Percentiles rank a stretch among this genome's conserved stretches.
Conservation (phyloP, 53 echinoderm and acorn worm species). For the Patiria pectinifera region DNA sequence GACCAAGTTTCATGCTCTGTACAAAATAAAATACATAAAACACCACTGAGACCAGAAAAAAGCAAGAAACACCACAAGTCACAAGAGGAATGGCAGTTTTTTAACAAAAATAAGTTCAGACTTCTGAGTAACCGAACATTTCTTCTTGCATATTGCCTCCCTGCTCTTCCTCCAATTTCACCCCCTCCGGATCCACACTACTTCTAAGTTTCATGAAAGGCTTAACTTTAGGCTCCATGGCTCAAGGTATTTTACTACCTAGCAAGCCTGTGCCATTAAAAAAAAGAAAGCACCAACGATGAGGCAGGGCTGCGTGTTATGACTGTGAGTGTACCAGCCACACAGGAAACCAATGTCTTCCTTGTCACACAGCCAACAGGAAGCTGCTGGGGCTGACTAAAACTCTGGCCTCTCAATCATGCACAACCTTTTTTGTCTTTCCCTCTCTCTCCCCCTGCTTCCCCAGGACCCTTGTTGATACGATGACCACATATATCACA, state of each 20-base stretch:
- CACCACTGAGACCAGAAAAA: too few relatives aligned
- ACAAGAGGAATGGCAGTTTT: too few relatives aligned
- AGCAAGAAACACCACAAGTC: too few relatives aligned
- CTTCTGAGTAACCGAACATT: too few relatives aligned
- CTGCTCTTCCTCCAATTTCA: not conserved
- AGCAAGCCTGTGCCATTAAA: not conserved
- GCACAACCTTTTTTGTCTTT: not conserved
- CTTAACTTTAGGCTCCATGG: not conserved
- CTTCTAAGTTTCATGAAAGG: not conserved
- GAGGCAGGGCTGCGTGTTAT: constrained; percentile 9
- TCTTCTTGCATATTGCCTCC: not conserved
- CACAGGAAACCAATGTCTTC: constrained; percentile 63
- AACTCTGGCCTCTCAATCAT: constrained; percentile 31
- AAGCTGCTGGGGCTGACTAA: constrained; percentile 18
- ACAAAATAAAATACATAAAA: too few relatives aligned
- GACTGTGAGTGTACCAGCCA: constrained; percentile 57
- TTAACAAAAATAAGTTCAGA: not conserved
- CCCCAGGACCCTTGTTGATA: constrained; percentile 32
- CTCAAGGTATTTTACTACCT: not conserved
- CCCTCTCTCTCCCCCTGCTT: not conserved
- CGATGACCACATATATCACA: constrained; percentile 31
- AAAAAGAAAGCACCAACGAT: constrained; percentile 3
- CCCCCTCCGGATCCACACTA: not conserved
- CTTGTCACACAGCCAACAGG: constrained; percentile 29
- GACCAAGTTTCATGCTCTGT: too few relatives aligned